phyloP scores from a whole-genome alignment of 2,113 vertebrate species.

The Sorex araneus region DNA sequence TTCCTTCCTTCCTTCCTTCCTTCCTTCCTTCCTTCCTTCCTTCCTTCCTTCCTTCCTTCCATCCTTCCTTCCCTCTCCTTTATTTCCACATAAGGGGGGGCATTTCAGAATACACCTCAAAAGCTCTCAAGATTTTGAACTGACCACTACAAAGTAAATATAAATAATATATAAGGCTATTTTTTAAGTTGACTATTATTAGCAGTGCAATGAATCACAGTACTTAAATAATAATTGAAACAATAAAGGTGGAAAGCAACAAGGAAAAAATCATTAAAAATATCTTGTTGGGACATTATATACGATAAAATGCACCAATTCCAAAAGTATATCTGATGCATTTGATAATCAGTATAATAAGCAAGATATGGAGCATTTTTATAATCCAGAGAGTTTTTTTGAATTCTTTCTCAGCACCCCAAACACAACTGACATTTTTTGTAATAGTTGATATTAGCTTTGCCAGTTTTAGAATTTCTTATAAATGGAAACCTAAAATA shows the following conservation, averaged over 20 bases:
- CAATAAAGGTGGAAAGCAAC: too few relatives aligned
- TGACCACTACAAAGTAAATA: neutral
- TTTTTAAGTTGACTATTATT: too few relatives aligned
- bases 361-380: conserved; percentile 15
- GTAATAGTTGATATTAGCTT: neutral
- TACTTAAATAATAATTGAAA: too few relatives aligned
- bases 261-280: too few relatives aligned
- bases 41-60: neutral
- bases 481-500: too few relatives aligned
- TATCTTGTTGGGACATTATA: neutral
- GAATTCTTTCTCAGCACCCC: neutral
- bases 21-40: neutral
- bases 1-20: neutral
- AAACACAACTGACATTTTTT: neutral
- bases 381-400: neutral
- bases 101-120: too few relatives aligned
- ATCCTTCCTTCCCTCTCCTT: neutral
- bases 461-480: neutral
- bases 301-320: neutral
- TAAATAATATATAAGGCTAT: too few relatives aligned
- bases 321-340: neutral
- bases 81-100: neutral
- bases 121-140: neutral
- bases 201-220: too few relatives aligned
- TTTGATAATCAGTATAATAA: neutral